phyloP scores from a whole-genome alignment of 2,888 invertebrate genomes.

The Trypoxylon attenuatum region DNA sequence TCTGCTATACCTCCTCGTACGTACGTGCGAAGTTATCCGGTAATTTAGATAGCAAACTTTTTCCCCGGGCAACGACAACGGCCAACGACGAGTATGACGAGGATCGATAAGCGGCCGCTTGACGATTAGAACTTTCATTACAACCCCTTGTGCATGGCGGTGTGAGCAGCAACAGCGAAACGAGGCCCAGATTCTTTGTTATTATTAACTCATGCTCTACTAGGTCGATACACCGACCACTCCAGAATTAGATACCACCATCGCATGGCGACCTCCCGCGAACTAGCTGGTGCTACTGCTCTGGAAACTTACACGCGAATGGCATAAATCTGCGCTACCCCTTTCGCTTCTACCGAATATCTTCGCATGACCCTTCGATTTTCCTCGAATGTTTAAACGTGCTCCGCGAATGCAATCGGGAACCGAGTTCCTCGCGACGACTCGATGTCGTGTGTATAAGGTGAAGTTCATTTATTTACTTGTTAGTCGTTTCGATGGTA shows the following conservation, averaged over 20 bases:
- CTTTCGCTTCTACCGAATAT: not conserved
- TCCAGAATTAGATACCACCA: conserved; percentile 33
- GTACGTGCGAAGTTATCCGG: conserved; percentile 33
- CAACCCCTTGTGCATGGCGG: conserved; percentile 35
- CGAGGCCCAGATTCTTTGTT: conserved; percentile 55
- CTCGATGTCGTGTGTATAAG: too few relatives aligned
- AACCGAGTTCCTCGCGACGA: too few relatives aligned
- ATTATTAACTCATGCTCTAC: conserved; percentile 52
- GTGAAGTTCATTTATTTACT: too few relatives aligned
- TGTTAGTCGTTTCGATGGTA: too few relatives aligned
- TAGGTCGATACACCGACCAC: conserved; percentile 52
- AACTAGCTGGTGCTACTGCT: conserved; percentile 9
- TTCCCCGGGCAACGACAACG: conserved; percentile 27
- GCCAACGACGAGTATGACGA: conserved; percentile 25
- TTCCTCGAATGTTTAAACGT: not conserved
- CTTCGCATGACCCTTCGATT: not conserved
- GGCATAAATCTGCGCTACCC: conserved; percentile 24
- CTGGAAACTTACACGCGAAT: conserved; percentile 29
- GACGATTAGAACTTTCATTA: conserved; percentile 54
- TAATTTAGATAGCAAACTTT: conserved; percentile 57
- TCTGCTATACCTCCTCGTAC: conserved; percentile 9
- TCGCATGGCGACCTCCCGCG: conserved; percentile 9
- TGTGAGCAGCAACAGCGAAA: conserved; percentile 37
- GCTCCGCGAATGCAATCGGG: not conserved
- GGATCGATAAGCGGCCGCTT: conserved; percentile 47